These are phyloP conservation scores for Chalcis sispes DNA, from an alignment of 2,888 invertebrate genomes.

Conservation along the genomic window DNA sequence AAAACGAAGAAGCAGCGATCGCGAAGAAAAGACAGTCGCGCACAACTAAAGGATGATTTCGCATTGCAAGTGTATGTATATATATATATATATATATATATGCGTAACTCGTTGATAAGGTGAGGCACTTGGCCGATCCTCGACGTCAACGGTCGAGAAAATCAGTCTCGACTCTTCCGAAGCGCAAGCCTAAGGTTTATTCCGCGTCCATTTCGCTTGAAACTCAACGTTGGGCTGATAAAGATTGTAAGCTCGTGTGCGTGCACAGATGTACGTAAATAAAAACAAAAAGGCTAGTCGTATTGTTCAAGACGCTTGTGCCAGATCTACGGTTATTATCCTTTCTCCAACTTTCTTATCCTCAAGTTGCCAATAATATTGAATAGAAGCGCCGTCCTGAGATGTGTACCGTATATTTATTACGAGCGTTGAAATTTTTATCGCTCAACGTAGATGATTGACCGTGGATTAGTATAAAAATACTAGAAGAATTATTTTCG, in stretches of 20 bases:
- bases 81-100: slow-evolving; percentile 3
- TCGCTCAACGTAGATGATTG: slow-evolving; percentile 17
- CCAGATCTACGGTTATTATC: slow-evolving; percentile 3
- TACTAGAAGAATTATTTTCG: slow-evolving; percentile 18
- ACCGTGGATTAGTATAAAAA: not conserved
- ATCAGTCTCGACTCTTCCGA: slow-evolving; percentile 76
- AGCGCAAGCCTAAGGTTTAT: slow-evolving; percentile 66
- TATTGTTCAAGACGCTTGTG: not conserved
- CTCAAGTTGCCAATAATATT: slow-evolving; percentile 30
- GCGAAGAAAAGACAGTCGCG: not conserved
- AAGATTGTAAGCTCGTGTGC: no score
- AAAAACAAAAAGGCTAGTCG: not conserved
- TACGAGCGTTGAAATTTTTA: slow-evolving; percentile 18
- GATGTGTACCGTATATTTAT: not conserved
- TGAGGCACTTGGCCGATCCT: slow-evolving; percentile 57
- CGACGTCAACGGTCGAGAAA: slow-evolving; percentile 79
- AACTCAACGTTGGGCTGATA: no score
- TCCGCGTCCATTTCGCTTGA: slow-evolving; percentile 10
- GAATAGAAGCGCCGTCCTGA: slow-evolving; percentile 16
- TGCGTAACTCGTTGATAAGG: slow-evolving; percentile 18
- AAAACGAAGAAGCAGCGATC: not conserved
- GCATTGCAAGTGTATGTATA: slow-evolving; percentile 27
- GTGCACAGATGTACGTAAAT: not conserved
- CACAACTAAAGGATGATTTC: slow-evolving; percentile 25
- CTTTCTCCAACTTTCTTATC: not conserved